Conservation (phyloP, 2,113 vertebrate species). For the Litocranius walleri region DNA sequence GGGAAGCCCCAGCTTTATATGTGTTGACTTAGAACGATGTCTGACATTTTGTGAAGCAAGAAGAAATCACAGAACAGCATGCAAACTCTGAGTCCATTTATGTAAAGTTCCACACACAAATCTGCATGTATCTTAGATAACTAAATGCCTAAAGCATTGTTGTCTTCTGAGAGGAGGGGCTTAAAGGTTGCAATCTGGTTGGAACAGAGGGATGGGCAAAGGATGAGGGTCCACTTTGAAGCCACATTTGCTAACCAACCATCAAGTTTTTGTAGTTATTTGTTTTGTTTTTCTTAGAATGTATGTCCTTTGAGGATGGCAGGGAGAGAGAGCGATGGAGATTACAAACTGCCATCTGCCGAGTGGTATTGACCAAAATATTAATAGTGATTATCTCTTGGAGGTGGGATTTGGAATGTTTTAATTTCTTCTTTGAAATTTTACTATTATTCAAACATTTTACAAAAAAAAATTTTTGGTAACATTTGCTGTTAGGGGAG, state of each 20-base stretch:
- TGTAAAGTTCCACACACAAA: neutral
- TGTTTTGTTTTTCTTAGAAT: neutral
- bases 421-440: conserved; percentile 16
- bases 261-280: neutral
- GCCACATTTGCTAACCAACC: neutral
- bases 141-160: neutral
- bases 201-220: neutral
- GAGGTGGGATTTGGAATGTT: neutral
- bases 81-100: neutral
- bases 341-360: neutral
- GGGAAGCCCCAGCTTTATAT: neutral
- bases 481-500: neutral
- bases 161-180: neutral
- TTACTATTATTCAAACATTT: neutral
- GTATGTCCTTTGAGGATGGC: neutral
- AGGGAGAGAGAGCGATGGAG: neutral
- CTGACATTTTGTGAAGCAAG: conserved; percentile 17
- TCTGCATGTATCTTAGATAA: neutral
- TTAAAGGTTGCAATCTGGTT: conserved; percentile 14
- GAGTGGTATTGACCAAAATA: neutral
- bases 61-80: conserved; percentile 11
- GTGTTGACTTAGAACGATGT: conserved; percentile 24
- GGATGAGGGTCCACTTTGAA: neutral
- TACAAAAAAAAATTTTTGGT: neutral
- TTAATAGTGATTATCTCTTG: conserved; percentile 2